A percentile compares a stretch with the other conserved stretches of the same genome.
Conservation (phyloP, 1,140 invertebrate genomes). For the Plodia interpunctella region DNA sequence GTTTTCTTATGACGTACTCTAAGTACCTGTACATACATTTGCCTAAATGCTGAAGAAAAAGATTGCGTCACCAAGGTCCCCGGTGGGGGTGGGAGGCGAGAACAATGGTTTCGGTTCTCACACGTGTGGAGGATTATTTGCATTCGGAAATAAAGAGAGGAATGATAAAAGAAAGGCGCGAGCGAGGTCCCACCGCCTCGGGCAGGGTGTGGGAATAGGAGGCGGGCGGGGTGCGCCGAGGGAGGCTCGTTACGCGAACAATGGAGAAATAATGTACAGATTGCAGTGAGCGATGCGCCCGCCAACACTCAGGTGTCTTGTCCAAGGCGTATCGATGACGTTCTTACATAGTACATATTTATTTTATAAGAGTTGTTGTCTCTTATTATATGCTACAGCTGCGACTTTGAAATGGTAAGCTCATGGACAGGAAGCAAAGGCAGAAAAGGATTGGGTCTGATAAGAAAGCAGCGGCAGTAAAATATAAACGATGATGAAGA, state of each 20-base stretch:
- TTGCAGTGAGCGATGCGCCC: constrained; percentile 76
- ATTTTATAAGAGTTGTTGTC: constrained; percentile 8
- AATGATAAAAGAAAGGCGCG: constrained; percentile 78
- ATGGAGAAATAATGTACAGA: constrained; percentile 77
- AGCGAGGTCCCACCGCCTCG: constrained; percentile 66
- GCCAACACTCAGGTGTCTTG: constrained; percentile 70
- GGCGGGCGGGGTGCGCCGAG: constrained; percentile 35
- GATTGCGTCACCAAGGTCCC: constrained; percentile 74
- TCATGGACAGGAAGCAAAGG: no score
- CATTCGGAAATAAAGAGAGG: constrained; percentile 79
- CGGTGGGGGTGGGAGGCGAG: constrained; percentile 58
- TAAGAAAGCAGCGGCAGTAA: no score
- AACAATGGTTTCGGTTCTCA: constrained; percentile 78
- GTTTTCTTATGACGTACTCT: constrained; percentile 14
- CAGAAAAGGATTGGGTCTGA: no score
- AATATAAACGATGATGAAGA: no score
- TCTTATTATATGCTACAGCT: no score
- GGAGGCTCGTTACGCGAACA: constrained; percentile 74
- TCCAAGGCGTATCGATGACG: constrained; percentile 42
- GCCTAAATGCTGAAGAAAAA: constrained; percentile 70
- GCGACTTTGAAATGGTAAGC: no score
- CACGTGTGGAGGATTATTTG: constrained; percentile 78
- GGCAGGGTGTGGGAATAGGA: constrained; percentile 52
- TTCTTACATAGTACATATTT: neutral
- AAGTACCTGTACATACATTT: constrained; percentile 42